Evolutionary conservation across 2,797 vertebrate genomes (phyloP).

Genomic region (Sus cebifrons): DNA sequence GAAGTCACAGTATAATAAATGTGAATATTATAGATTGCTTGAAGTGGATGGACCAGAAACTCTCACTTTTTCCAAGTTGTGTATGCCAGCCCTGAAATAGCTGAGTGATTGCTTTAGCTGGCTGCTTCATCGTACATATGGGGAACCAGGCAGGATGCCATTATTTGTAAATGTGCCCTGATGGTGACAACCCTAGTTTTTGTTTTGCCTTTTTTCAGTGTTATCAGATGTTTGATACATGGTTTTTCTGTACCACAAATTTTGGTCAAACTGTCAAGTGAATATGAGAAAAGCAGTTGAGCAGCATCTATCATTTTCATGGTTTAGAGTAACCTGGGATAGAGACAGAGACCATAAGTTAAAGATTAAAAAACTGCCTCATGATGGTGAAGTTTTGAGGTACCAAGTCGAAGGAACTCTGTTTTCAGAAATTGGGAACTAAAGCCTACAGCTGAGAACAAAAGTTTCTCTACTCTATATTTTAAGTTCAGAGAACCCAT

Average conservation of each 20-base stretch:
- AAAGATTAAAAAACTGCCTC: neutral
- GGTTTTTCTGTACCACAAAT: neutral
- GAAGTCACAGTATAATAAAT: neutral
- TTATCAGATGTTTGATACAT: neutral
- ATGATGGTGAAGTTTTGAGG: neutral
- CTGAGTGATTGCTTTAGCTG: neutral
- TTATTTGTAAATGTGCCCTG: neutral
- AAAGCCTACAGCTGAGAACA: neutral
- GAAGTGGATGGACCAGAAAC: neutral
- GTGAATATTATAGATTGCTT: neutral
- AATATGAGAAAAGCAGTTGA: neutral
- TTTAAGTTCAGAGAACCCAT: neutral
- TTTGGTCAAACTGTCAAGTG: neutral
- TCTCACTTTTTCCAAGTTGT: neutral
- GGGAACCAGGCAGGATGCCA: neutral
- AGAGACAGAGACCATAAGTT: neutral
- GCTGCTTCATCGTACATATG: neutral
- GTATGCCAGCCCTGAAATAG: neutral
- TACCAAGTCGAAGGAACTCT: neutral
- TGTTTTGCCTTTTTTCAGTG: neutral
- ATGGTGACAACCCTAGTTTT: neutral
- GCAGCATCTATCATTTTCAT: neutral
- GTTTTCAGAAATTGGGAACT: conserved; percentile 1
- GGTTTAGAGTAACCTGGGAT: neutral
- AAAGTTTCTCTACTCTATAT: neutral